Conservation (phyloP, 2,113 vertebrate genomes). For the Tiliqua scincoides region DNA sequence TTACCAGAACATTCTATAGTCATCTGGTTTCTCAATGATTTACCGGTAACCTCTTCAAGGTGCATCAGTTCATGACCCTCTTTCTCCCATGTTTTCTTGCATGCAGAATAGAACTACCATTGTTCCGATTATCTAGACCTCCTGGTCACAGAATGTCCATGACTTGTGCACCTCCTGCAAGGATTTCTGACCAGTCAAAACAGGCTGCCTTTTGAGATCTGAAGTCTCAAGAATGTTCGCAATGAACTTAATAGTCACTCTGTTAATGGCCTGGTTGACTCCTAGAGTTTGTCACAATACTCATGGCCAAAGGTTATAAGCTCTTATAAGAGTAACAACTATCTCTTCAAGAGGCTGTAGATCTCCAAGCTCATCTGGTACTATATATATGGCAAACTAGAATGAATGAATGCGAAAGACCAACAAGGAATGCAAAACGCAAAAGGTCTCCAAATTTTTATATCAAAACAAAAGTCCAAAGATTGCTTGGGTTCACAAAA, state of each 20-base stretch:
- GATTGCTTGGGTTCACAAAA: not conserved
- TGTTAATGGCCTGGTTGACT: not conserved
- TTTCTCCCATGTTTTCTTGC: not conserved
- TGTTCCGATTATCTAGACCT: not conserved
- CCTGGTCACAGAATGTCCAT: not conserved
- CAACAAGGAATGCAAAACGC: conserved; percentile 12
- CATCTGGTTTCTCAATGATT: not conserved
- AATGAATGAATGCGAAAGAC: not conserved
- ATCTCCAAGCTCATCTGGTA: not conserved
- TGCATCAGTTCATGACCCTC: not conserved
- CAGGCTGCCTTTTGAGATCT: not conserved
- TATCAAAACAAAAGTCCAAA: not conserved
- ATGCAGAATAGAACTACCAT: not conserved
- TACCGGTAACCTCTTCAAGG: not conserved
- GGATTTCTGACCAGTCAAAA: not conserved
- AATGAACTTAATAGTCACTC: not conserved
- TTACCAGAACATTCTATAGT: not conserved
- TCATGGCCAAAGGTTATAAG: not conserved
- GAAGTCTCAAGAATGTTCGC: no score
- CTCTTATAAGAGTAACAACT: not conserved
- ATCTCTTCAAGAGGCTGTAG: not conserved
- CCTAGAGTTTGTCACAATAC: not conserved
- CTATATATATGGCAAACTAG: not conserved
- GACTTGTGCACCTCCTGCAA: not conserved
- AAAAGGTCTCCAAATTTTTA: conserved; percentile 7